Evolutionary conservation across 2,888 invertebrate species (phyloP), one percentile per base, ranked within the genome.

Genomic region (Psylliodes chrysocephalus): DNA sequence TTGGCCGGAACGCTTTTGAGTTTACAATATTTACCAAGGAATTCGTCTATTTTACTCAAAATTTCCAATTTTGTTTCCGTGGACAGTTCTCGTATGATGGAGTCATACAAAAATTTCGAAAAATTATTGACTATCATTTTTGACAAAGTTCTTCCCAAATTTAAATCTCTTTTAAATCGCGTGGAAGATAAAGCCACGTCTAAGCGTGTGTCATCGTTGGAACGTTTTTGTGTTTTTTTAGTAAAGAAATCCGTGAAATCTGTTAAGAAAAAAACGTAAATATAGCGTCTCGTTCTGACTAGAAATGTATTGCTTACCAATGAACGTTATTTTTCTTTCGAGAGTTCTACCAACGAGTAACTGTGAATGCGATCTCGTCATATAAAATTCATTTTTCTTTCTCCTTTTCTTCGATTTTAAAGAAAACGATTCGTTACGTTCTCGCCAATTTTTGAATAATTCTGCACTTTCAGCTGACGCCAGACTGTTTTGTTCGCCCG

Each of bases 371-470:
- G 68, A 68, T 38, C 64, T 60, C 5, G 65, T 54, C 18, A 52
- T 18, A 47, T 67, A 70, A 60, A 67, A 68, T 38, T 67, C 62
- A 17, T 44, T 63, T 46, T 67, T 70, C 47, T 70, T 68, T 22
- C 44, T 63, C 44, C 19, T 44, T n/a, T 42, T 63, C 18, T 19
- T n/a, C n/a, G n/a, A n/a, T n/a, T 44, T 44, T 10, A 19, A 44
- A 18, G 7, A n/a, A 12, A 8, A 18, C 44, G 14, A 19, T 14
- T 44, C 17, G 1, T 44, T 44, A 14, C 12, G 6, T 19, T 8
- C 3, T 44, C 8, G 8, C 17, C 10, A 8, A 10, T 30, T 30
- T 30, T 30, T 30, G 10, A 30, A 30, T 5, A 30, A 30, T 10
- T 6, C 6, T 30, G 2, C 1, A 10, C 30, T 30, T 30, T 30